phyloP scores from a whole-genome alignment of 1,140 invertebrate genomes.

The Cylas formicarius region DNA sequence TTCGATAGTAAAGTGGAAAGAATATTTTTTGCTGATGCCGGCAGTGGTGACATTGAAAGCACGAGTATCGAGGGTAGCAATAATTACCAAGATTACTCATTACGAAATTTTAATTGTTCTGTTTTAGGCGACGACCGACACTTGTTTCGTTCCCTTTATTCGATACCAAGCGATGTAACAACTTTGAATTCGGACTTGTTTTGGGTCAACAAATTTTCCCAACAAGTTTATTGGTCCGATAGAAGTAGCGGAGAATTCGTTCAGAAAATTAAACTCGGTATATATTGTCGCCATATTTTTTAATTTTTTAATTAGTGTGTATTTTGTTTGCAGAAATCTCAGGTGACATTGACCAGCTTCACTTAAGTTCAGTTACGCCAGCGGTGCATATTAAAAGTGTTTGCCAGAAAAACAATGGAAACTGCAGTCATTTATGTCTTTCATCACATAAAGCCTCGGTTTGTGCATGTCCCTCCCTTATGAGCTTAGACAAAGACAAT shows the following conservation, averaged over 20 bases:
- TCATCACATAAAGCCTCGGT: conserved; percentile 31
- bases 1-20: conserved; percentile 47
- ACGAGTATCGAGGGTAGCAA: conserved; percentile 47
- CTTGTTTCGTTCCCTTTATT: conserved; percentile 39
- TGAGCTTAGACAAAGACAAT: conserved; percentile 44
- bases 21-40: conserved; percentile 51
- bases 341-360: conserved; percentile 27
- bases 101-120: background rate
- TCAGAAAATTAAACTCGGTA: conserved; percentile 38
- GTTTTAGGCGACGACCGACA: conserved; percentile 38
- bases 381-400: conserved; percentile 43
- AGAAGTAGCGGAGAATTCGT: conserved; percentile 43
- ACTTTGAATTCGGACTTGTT: conserved; percentile 53
- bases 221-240: conserved; percentile 52
- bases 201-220: conserved; percentile 50
- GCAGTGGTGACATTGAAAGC: conserved; percentile 48
- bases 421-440: conserved; percentile 68
- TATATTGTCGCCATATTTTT: conserved; percentile 1
- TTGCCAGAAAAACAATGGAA: conserved; percentile 56
- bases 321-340: conserved; percentile 32
- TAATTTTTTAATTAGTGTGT: conserved; percentile 19
- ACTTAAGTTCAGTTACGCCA: conserved; percentile 27
- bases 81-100: background rate
- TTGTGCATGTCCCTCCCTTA: conserved; percentile 55
- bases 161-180: conserved; percentile 47